A percentile compares a stretch with the other conserved stretches of the same genome.
Evolutionary conservation across 2,113 vertebrate genomes (phyloP).

Genomic region (zebrafish (Danio rerio)): GRCz12tu NC_133195.1:26144501-26145000

Average conservation of each 20-base stretch:
- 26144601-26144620: background rate
- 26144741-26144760: background rate
- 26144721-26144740: background rate
- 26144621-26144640: constrained; percentile 29
- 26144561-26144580: constrained; percentile 29
- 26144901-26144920: background rate
- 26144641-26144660: constrained; percentile 36
- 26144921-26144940: background rate
- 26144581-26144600: constrained; percentile 5
- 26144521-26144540: constrained; percentile 55
- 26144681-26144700: background rate
- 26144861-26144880: too few species aligned
- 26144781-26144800: background rate
- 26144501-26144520: constrained; percentile 30
- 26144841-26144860: too few species aligned
- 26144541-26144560: constrained; percentile 52
- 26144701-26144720: background rate
- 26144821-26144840: too few species aligned
- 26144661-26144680: background rate
- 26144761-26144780: background rate
- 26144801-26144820: too few species aligned
- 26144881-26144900: background rate
- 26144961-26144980: background rate
- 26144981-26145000: background rate
- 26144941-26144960: background rate